Evolutionary conservation across 1,140 invertebrate species (phyloP).

Genomic region (Lepeophtheirus salmonis): DNA sequence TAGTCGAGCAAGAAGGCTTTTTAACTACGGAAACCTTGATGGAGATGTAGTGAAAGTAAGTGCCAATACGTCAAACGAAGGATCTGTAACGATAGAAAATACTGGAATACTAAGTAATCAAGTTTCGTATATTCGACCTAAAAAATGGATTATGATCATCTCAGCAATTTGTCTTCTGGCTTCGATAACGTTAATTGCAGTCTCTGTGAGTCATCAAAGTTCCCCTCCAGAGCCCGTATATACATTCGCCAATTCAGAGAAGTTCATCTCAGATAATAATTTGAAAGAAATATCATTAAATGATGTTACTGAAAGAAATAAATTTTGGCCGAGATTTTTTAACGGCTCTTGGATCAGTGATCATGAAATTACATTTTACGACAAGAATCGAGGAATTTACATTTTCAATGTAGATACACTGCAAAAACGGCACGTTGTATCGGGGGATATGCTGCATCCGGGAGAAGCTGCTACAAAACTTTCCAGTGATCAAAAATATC

Average conservation of each 20-base stretch:
- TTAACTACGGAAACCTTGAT: not conserved
- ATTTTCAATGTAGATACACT: slow-evolving; percentile 3
- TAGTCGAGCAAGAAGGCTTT: not conserved
- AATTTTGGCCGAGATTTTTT: not conserved
- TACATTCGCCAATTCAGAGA: not conserved
- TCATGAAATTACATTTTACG: slow-evolving; percentile 3
- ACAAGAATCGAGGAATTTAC: slow-evolving; percentile 4
- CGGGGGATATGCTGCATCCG: not conserved
- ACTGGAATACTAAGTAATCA: not conserved
- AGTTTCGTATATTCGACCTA: not conserved
- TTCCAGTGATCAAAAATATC: not conserved
- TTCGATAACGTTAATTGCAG: not conserved
- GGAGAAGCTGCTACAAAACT: not conserved
- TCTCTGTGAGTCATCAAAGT: not conserved
- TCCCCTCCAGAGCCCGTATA: too few species aligned
- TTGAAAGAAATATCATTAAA: not conserved
- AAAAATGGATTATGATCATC: not conserved
- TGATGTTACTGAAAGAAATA: not conserved
- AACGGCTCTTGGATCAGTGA: slow-evolving; percentile 19
- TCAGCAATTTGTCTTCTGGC: not conserved
- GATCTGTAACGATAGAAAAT: not conserved
- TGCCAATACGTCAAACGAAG: not conserved
- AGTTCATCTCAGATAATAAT: not conserved
- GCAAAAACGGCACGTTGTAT: not conserved
- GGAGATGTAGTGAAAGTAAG: not conserved